Conservation (phyloP, 2,113 vertebrate genomes). For the Paradoxurus hermaphroditus region DNA sequence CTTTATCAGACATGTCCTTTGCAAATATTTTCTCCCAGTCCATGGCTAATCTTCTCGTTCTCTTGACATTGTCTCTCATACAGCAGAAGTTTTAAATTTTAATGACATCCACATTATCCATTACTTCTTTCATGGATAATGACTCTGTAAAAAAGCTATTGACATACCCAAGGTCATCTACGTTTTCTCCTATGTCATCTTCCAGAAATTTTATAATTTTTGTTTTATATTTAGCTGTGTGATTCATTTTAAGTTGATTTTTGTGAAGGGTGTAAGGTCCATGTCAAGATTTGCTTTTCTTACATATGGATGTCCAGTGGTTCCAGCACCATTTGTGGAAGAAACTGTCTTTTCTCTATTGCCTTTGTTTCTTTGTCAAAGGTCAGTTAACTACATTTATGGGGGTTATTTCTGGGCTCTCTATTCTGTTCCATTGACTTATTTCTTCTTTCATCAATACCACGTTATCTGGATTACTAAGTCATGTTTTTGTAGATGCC, state of each 20-base stretch:
- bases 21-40: background rate
- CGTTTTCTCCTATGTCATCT: background rate
- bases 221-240: background rate
- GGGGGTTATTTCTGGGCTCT: background rate
- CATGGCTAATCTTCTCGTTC: background rate
- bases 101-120: background rate
- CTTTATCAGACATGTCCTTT: background rate
- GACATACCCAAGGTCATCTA: background rate
- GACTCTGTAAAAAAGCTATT: background rate
- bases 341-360: background rate
- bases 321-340: background rate
- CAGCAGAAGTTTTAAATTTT: background rate
- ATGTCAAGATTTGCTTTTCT: background rate
- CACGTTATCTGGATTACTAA: background rate
- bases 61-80: background rate
- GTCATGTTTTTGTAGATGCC: background rate
- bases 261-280: background rate
- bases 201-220: background rate
- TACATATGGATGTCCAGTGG: background rate
- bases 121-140: background rate
- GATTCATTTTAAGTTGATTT: background rate
- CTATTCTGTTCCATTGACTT: background rate
- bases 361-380: background rate
- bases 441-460: background rate
- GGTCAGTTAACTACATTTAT: background rate